phyloP scores from a whole-genome alignment of 64 coral and sea anemone species.

The Montipora cactus region DNA sequence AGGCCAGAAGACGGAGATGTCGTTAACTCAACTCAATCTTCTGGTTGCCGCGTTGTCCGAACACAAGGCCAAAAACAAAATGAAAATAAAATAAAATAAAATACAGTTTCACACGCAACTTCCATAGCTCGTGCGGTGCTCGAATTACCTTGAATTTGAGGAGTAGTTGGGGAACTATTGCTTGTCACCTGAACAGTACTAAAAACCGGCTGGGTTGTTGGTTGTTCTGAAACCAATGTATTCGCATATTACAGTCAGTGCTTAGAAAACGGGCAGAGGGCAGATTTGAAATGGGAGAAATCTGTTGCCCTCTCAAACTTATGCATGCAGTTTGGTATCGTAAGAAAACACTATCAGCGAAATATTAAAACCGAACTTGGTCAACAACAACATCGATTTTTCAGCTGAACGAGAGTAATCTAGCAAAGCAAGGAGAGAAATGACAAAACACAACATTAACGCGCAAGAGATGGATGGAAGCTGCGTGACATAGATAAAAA shows the following conservation, averaged over 20 bases:
- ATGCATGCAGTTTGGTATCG: not conserved
- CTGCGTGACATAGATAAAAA: not conserved
- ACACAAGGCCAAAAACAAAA: not conserved
- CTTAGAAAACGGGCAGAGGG: not conserved
- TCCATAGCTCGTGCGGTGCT: conserved; percentile 24
- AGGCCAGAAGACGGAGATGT: too few relatives aligned
- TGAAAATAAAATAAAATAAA: not conserved
- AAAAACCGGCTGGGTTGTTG: conserved; percentile 22
- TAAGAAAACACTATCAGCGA: not conserved
- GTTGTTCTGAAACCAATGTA: conserved; percentile 40
- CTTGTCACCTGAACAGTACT: conserved; percentile 38
- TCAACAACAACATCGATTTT: too few relatives aligned
- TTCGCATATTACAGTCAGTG: conserved; percentile 21
- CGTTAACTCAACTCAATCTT: too few relatives aligned
- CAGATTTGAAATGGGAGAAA: too few relatives aligned
- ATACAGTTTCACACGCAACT: conserved; percentile 26
- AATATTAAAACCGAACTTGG: not conserved
- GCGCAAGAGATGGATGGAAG: conserved; percentile 39
- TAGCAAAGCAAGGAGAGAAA: not conserved
- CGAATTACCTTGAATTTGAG: conserved; percentile 21
- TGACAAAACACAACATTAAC: not conserved
- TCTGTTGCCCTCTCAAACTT: not conserved
- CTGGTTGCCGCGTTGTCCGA: not conserved
- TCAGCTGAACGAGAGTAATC: not conserved
- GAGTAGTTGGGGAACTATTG: not conserved